Evolutionary conservation across 2,113 vertebrate genomes (phyloP), one percentile per base, ranked within the genome.

Genomic region (Podocnemis expansa): DNA sequence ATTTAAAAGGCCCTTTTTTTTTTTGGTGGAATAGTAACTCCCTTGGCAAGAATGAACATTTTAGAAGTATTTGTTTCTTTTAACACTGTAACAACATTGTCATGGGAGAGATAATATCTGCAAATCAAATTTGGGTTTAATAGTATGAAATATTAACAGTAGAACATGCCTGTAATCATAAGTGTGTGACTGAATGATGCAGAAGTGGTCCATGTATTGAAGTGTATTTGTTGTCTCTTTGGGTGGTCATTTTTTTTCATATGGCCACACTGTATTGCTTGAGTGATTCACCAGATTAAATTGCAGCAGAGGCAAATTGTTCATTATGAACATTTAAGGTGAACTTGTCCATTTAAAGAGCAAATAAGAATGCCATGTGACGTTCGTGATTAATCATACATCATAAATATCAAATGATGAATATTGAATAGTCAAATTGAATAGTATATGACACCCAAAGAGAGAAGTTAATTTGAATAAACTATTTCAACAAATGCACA

Each of bases 21-120:
- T n/a, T 49, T n/a, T n/a, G n/a, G n/a, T 47, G 11, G 89, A 85
- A 83, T 82, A 91, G 27, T 43, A 41, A 45, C 41, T 76, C 41
- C 13, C 25, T 45, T 76, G 12, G 67, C 81, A 92, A 80, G 84
- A 27, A 4, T 73, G 14, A 88, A 51, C 41, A 54, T 67, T 67
- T 4, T 27, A 90, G 84, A 49, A 75, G 31, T 1, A 75, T 14
- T 2, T 67, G 5, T 0, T 0, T 1, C 9, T 76, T 38, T 75
- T 75, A 54, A 51, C 31, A 25, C 49, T 80, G 3, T 78, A 56
- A 27, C 73, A 22, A 1, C 43, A 3, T 3, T 78, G 7, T 51
- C 51, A 91, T 31, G 56, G 38, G 8, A 22, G 81, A 51, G 88
- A 38, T 56, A 88, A 25, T 45, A 89, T 17, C 43, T 87, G 22